Percentiles rank a stretch among this genome's conserved stretches.
These are phyloP conservation scores for Pseudochirops corinnae DNA, from an alignment of 2,797 vertebrate species.

Conservation along the genomic window DNA sequence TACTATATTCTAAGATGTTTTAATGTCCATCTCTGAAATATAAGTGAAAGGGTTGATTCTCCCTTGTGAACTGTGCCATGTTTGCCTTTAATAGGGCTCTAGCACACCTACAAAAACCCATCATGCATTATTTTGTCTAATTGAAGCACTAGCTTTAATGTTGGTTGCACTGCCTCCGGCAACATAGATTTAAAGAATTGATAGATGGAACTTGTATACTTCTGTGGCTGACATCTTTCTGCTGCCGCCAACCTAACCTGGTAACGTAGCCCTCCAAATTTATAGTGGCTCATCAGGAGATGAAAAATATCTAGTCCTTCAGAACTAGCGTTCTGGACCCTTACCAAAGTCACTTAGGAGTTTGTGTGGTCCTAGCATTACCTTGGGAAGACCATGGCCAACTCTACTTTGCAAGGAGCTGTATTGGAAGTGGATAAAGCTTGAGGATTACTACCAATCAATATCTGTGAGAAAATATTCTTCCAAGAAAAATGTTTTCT, in stretches of 20 bases:
- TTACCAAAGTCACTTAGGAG: neutral
- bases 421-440: neutral
- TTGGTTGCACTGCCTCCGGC: neutral
- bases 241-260: neutral
- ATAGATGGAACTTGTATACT: neutral
- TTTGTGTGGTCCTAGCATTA: neutral
- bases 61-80: neutral
- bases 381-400: neutral
- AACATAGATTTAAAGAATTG: neutral
- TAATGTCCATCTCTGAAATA: neutral
- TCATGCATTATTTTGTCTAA: neutral
- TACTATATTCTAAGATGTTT: neutral
- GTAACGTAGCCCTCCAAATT: neutral
- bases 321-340: neutral
- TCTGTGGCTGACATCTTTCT: neutral
- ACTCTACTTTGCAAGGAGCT: neutral
- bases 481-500: constrained; percentile 15
- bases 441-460: constrained; percentile 40
- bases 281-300: neutral
- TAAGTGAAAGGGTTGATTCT: neutral
- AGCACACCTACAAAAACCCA: neutral
- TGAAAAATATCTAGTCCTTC: neutral
- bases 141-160: neutral
- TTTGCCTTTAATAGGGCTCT: neutral
- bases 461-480: constrained; percentile 7